Evolutionary conservation across 1,140 invertebrate species (phyloP), one percentile per base, ranked within the genome.

Genomic region (Drosophila pectinifera): DNA sequence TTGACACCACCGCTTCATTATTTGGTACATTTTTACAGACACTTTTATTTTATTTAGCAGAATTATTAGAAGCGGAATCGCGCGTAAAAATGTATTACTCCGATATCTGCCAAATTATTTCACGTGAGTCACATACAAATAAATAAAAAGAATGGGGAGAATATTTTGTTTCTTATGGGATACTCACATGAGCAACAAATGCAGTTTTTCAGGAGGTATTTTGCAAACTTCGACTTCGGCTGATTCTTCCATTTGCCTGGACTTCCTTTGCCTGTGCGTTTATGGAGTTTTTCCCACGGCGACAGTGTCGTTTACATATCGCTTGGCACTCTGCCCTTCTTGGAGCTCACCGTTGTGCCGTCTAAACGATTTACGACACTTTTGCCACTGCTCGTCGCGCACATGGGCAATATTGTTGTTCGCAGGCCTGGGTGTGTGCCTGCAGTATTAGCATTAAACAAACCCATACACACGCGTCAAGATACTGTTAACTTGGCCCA

Each of bases 331-430:
- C 46, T 22, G 49, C 49, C 31, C 34, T 48, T 46, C 26, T 24
- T 56, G 41, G 59, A 80, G 65, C 65, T 84, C 67, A 79, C 88
- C 83, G 84, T 83, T 82, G 75, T 68, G 76, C 79, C 76, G 83
- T 88, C 83, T 88, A 88, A 88, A 88, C 83, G 83, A 88, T 88
- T 88, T 88, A 88, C 83, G 83, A 88, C 83, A 88, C 84, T 88
- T 88, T 88, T 77, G 76, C 79, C 83, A 88, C 84, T 88, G 84
- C 84, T 88, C 78, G 64, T 59, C 79, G 67, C 83, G 82, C 84
- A 86, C 83, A 88, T 79, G 83, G 73, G 76, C 84, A 73, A 88
- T 83, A 89, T 83, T 88, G 83, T 88, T 78, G 68, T 69, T 54
- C 41, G 48, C 54, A 31, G 22, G 46, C 51, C 34, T 34, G 43